phyloP scores from a whole-genome alignment of 2,113 vertebrate genomes.

The Gymnogyps californianus region DNA sequence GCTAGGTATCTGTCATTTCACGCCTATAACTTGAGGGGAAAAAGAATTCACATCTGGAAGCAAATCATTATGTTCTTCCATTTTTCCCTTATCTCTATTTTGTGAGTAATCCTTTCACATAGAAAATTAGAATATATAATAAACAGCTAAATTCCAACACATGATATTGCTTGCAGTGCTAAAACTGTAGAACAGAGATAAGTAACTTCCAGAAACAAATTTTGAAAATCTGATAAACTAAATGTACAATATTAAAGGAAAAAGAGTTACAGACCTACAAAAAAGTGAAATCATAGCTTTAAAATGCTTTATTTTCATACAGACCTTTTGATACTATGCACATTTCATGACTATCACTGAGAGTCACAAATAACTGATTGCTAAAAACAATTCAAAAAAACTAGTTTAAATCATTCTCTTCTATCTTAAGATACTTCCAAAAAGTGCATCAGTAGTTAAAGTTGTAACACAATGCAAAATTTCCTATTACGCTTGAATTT shows the following conservation, averaged over 20 bases:
- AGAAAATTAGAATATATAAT: conserved; percentile 57
- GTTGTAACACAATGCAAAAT: neutral
- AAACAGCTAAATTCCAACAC: neutral
- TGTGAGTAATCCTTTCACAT: conserved; percentile 45
- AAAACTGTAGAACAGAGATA: conserved; percentile 13
- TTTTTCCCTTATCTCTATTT: conserved; percentile 32
- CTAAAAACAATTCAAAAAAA: neutral
- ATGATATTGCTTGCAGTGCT: neutral
- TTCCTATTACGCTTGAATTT: neutral
- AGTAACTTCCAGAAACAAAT: neutral
- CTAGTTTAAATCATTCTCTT: neutral
- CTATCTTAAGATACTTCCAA: neutral
- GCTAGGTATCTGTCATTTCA: conserved; percentile 19
- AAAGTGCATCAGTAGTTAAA: neutral
- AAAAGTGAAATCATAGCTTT: neutral
- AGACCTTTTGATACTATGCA: neutral
- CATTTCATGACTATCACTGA: neutral
- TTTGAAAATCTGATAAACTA: conserved; percentile 19
- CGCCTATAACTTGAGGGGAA: neutral
- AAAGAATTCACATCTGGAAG: conserved; percentile 50
- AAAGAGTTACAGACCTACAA: neutral
- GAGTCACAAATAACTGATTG: neutral
- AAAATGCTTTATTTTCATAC: neutral
- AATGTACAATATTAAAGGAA: neutral
- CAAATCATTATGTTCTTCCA: conserved; percentile 1